A percentile compares a stretch with the other conserved stretches of the same genome.
These are phyloP conservation scores for Tiliqua scincoides DNA, from an alignment of 2,113 vertebrate species.

Conservation along the genomic window DNA sequence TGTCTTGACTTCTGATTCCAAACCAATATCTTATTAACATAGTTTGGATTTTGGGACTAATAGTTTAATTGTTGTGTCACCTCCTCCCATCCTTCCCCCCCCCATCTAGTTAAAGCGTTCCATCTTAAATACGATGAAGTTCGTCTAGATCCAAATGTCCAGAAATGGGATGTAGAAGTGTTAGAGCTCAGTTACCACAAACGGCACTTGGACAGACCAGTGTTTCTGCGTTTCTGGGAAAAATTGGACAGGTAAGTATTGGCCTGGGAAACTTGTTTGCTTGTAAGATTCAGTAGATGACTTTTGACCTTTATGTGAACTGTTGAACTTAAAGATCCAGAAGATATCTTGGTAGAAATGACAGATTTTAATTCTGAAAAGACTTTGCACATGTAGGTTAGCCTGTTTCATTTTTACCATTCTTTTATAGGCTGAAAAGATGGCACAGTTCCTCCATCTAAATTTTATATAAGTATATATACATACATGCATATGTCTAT, in stretches of 20 bases:
- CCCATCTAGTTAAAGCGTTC: conserved; percentile 92
- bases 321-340: background rate
- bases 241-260: conserved; percentile 92
- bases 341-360: background rate
- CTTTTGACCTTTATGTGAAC: background rate
- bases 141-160: conserved; percentile 94
- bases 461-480: too few species aligned
- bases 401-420: background rate
- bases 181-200: conserved; percentile 97
- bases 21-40: background rate
- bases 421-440: too few species aligned
- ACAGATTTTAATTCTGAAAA: background rate
- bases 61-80: background rate
- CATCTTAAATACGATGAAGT: conserved; percentile 98
- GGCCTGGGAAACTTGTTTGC: background rate
- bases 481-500: background rate
- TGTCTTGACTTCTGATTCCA: background rate
- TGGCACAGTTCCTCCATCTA: background rate
- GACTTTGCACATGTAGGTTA: background rate
- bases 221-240: conserved; percentile 97
- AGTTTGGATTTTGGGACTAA: background rate
- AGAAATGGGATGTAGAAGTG: conserved; percentile 98
- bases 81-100: background rate
- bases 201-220: conserved; percentile 93
- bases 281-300: background rate